Evolutionary conservation across 2,888 invertebrate genomes (phyloP), one percentile per base, ranked within the genome.

Genomic region (Osedax frankpressi): DNA sequence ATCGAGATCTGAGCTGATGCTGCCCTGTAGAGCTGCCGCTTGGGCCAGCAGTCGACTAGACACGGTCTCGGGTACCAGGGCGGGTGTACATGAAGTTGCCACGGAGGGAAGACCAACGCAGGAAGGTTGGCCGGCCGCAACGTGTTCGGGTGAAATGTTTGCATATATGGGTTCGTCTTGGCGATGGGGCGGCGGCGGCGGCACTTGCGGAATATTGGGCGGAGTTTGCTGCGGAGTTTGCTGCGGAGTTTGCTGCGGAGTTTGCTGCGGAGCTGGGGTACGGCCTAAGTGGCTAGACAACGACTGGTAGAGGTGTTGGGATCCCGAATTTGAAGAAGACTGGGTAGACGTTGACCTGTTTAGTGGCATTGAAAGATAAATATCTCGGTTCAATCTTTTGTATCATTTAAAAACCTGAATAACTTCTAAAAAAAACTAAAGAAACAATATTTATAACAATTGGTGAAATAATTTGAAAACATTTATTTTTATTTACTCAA

Each of bases 301-400:
- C 80, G 75, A 73, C 79, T 81, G 74, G 80, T 80, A 11, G 78
- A 77, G 2, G 78, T 79, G 71, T 75, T 78, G 44, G 11, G 44
- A 44, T 11, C 44, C 19, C 44, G 44, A 11, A 19, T 44, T 44
- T 6, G 44, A 44, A 11, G 44, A 44, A 11, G 44, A 44, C 19
- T 11, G 44, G 19, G 44, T 44, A 11, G 44, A 44, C 6, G 11
- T 11, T 19, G 44, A 44, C 44, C 44, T 44, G 44, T 44, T n/a
- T n/a, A n/a, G n/a, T n/a, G n/a, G n/a, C n/a, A n/a, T n/a, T n/a
- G n/a, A n/a, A n/a, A n/a, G n/a, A n/a, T n/a, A n/a, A n/a, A n/a
- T n/a, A n/a, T n/a, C n/a, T n/a, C n/a, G n/a, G n/a, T n/a, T n/a
- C n/a, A n/a, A n/a, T n/a, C n/a, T n/a, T n/a, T n/a, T n/a, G n/a